phyloP scores from a whole-genome alignment of 1,140 invertebrate genomes.

The Diprion similis region DNA sequence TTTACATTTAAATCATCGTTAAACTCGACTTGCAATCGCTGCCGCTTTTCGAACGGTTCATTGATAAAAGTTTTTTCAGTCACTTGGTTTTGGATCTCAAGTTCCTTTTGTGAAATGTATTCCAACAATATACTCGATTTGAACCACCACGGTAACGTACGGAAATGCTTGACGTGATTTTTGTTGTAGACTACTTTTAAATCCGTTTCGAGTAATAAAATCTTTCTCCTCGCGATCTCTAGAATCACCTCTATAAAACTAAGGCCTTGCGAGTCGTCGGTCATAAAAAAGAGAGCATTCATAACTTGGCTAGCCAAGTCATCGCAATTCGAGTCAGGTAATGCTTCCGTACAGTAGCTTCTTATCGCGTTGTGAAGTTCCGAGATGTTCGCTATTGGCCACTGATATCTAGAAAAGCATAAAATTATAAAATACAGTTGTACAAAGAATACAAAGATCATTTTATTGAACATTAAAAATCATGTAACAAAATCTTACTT shows the following conservation, averaged over 20 bases:
- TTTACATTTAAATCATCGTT: constrained; percentile 25
- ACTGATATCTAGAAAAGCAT: constrained; percentile 44
- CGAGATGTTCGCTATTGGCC: constrained; percentile 46
- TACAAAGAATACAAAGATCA: constrained; percentile 7
- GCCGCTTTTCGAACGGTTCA: constrained; percentile 31
- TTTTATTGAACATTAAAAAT: constrained; percentile 11
- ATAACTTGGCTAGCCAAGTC: constrained; percentile 41
- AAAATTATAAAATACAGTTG: constrained; percentile 18
- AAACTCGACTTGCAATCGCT: constrained; percentile 22
- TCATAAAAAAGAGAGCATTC: constrained; percentile 44
- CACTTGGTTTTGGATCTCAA: not conserved
- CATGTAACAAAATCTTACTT: constrained; percentile 37
- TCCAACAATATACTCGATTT: constrained; percentile 46
- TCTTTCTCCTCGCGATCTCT: constrained; percentile 48
- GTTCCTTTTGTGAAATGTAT: constrained; percentile 24
- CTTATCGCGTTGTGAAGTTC: constrained; percentile 38
- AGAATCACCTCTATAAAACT: constrained; percentile 50
- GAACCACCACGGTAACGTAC: constrained; percentile 55
- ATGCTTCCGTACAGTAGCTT: constrained; percentile 42
- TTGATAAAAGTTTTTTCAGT: constrained; percentile 13
- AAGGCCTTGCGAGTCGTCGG: constrained; percentile 33
- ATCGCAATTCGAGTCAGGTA: constrained; percentile 37
- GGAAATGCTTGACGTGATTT: constrained; percentile 51
- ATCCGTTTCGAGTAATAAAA: constrained; percentile 37
- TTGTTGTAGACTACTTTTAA: constrained; percentile 52